Evolutionary conservation across 2,888 invertebrate genomes (phyloP), one percentile per base, ranked within the genome.

Genomic region (Drosophila multiciliata): DNA sequence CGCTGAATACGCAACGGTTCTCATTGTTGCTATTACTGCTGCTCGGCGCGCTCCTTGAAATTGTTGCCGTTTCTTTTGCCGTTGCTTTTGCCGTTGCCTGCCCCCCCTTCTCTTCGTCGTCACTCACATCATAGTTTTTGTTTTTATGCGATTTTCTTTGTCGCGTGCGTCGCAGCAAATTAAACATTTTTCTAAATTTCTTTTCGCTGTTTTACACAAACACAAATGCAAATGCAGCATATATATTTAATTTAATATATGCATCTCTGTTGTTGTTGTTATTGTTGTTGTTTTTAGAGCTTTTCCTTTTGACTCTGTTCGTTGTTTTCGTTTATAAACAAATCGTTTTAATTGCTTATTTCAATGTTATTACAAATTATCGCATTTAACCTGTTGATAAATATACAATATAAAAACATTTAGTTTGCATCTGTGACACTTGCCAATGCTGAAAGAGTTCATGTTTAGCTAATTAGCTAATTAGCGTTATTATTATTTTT

Each of bases 151-250:
- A 50, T 63, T 86, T 91, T 69, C 89, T 80, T 55, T 80, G 85
- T 75, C 86, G 89, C 72, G 89, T 83, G 76, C 91, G 90, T 70
- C 91, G 85, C 80, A 91, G 80, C 84, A 91, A 83, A 84, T 87
- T 91, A 58, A 91, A 91, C 91, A 91, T 91, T 66, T 66, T 77
- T 57, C 42, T 61, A 50, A 75, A 75, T 76, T 66, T 72, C 45
- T 49, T 52, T 54, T 68, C 32, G 45, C 9, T 60, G 42, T 42
- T 3, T 45, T 12, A 12, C 7, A 7, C 50, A 57, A 29, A 54
- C 17, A 63, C 15, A 17, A 36, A 11, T 35, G 29, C 29, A 26
- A 36, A 12, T 35, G 29, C 32, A 26, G 26, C 66, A 53, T 69
- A 38, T 52, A 15, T 70, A 50, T 65, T 58, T 36, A 53, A 66